Evolutionary conservation across 1,140 invertebrate genomes (phyloP), one percentile per base, ranked within the genome.

Genomic region (Kradibia gibbosae): DNA sequence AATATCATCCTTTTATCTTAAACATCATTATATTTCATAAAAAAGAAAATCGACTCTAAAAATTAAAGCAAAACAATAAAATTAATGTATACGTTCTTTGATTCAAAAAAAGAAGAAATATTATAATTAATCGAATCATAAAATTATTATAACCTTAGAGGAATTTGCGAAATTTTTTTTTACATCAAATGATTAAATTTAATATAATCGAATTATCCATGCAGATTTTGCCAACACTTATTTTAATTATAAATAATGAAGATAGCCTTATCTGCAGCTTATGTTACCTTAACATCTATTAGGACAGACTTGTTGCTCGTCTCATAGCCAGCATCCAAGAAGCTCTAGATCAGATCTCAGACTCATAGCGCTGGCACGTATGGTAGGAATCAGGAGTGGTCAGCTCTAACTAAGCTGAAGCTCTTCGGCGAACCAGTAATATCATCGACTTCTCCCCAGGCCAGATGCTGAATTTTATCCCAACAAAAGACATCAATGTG

Each of bases 241-340:
- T 2, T 28, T 28, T 76, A 81, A 81, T 81, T 76, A 57, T 82
- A 65, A 82, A 74, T 73, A 82, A 78, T 82, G 67, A 78, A 82
- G 75, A 78, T 78, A 74, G 74, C 28, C 78, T 82, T 82, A 75
- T 74, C 81, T 70, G 2, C 7, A 48, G 73, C 80, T 75, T 45
- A 74, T 42, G 39, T 39, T 77, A 60, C 65, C 72, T 80, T 75
- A 50, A 60, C 48, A 78, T 67, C 57, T 77, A 84, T 60, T 72
- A 71, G 74, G 62, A 53, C 36, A 31, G 76, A 74, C 81, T 83
- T 80, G 82, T 83, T 83, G 77, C 82, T 75, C 31, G 7, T 2
- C 22, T 62, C 60, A 48, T 57, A 28, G 36, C 55, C 50, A 48
- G 7, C 8, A 17, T 2, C 5, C 0, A 39, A 67, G 34, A 8